Conservation (phyloP, 1,140 invertebrate species). For the Diprion similis region DNA sequence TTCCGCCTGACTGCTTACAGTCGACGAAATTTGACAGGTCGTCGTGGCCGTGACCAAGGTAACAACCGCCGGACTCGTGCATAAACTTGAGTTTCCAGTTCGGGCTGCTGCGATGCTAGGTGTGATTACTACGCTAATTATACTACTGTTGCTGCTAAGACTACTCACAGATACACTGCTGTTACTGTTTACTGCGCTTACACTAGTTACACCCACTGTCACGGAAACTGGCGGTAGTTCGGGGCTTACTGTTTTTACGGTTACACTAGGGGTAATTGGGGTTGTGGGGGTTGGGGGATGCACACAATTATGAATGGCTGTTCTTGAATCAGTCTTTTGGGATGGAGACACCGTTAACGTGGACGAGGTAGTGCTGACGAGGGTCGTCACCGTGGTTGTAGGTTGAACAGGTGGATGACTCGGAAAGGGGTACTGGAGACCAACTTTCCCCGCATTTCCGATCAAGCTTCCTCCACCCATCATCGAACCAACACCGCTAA, state of each 20-base stretch:
- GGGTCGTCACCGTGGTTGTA: slow-evolving; percentile 35
- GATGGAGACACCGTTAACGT: slow-evolving; percentile 10
- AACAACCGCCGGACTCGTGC: not conserved
- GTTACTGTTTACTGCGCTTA: slow-evolving; percentile 33
- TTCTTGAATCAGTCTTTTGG: slow-evolving; percentile 44
- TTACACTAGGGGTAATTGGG: slow-evolving; percentile 56
- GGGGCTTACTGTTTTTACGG: slow-evolving; percentile 57
- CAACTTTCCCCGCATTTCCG: slow-evolving; percentile 59
- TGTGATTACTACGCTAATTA: slow-evolving; percentile 3
- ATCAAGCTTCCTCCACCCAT: slow-evolving; percentile 37
- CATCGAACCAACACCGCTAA: slow-evolving; percentile 49
- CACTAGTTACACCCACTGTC: slow-evolving; percentile 40
- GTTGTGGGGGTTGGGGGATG: slow-evolving; percentile 50
- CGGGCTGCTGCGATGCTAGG: not conserved
- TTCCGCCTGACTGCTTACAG: slow-evolving; percentile 1
- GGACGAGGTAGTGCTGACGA: slow-evolving; percentile 24
- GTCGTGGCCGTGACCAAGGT: slow-evolving; percentile 3
- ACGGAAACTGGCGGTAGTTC: slow-evolving; percentile 56
- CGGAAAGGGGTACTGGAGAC: slow-evolving; percentile 83
- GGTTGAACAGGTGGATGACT: slow-evolving; percentile 72
- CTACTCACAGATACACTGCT: slow-evolving; percentile 36
- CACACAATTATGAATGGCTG: slow-evolving; percentile 43
- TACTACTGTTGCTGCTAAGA: slow-evolving; percentile 32
- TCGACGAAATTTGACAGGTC: slow-evolving; percentile 1
- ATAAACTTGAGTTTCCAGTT: not conserved